phyloP scores from a whole-genome alignment of 2,888 invertebrate species.

The Drosophila percnosoma region DNA sequence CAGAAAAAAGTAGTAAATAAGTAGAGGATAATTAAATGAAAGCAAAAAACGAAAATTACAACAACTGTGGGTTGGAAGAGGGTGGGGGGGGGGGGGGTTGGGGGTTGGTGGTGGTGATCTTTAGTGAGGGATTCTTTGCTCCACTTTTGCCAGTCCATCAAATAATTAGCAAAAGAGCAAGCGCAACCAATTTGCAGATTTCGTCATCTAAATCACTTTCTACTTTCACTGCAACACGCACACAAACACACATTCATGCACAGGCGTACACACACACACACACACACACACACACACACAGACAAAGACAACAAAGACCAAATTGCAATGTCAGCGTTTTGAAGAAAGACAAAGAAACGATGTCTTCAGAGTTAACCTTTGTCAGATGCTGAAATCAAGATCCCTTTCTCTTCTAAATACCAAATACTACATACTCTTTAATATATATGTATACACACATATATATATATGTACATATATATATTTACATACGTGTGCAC shows the following conservation, averaged over 20 bases:
- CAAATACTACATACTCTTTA: not conserved
- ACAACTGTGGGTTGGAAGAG: accelerated
- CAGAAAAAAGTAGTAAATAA: not conserved
- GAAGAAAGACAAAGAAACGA: conserved; percentile 1
- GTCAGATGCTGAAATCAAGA: conserved; percentile 21
- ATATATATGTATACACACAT: not conserved
- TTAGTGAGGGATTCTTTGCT: not conserved
- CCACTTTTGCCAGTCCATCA: conserved; percentile 13
- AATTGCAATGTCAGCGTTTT: conserved; percentile 47
- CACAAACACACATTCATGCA: not conserved
- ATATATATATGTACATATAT: not conserved
- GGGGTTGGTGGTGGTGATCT: not conserved
- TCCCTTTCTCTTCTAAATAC: conserved; percentile 9
- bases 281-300: conserved; percentile 13
- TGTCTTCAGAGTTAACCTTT: conserved; percentile 1
- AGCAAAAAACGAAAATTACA: not conserved
- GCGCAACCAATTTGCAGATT: conserved; percentile 38
- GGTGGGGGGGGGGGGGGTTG: too few relatives aligned
- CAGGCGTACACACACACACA: not conserved
- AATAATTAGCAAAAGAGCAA: conserved; percentile 21
- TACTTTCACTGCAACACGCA: conserved; percentile 66
- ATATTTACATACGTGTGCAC: not conserved
- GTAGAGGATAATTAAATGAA: not conserved
- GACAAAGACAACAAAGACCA: conserved; percentile 21
- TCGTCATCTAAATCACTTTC: conserved; percentile 62